Evolutionary conservation across 2,797 vertebrate species (phyloP).

Genomic region (Tragopan temminckii): DNA sequence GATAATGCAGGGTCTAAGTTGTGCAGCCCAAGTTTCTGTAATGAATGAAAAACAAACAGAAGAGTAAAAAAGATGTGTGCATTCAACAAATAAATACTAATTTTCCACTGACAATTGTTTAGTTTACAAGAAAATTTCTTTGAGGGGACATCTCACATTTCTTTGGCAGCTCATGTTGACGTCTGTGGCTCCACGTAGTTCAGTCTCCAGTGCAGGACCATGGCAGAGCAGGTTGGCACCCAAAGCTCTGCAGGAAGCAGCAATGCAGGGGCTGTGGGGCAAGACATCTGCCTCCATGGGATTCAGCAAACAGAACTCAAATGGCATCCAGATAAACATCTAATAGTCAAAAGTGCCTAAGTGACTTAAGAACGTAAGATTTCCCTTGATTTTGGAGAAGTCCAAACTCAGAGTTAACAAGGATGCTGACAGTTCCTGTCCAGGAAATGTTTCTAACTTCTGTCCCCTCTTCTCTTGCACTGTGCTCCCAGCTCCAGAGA

Average conservation of each 20-base stretch:
- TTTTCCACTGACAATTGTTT: not conserved
- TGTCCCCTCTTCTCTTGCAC: not conserved
- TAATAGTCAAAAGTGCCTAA: not conserved
- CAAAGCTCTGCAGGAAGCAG: not conserved
- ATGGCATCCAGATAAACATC: not conserved
- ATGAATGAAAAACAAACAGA: not conserved
- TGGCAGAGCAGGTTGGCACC: rapidly evolving
- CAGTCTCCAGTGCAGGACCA: not conserved
- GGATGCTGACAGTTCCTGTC: not conserved
- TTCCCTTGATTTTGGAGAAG: not conserved
- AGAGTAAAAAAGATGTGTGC: not conserved
- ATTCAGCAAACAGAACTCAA: not conserved
- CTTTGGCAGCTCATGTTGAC: not conserved
- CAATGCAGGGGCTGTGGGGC: rapidly evolving
- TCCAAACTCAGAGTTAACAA: rapidly evolving
- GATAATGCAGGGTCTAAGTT: slow-evolving; percentile 1
- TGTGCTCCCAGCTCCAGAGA: not conserved
- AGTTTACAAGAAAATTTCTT: not conserved
- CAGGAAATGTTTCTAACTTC: rapidly evolving
- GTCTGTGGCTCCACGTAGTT: not conserved
- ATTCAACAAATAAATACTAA: not conserved
- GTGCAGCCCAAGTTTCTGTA: not conserved
- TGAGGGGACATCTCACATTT: not conserved
- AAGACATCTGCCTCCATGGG: not conserved
- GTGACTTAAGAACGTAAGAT: not conserved